These are phyloP conservation scores for Marmota monax DNA, from an alignment of 2,113 vertebrate species.

Conservation along the genomic window DNA sequence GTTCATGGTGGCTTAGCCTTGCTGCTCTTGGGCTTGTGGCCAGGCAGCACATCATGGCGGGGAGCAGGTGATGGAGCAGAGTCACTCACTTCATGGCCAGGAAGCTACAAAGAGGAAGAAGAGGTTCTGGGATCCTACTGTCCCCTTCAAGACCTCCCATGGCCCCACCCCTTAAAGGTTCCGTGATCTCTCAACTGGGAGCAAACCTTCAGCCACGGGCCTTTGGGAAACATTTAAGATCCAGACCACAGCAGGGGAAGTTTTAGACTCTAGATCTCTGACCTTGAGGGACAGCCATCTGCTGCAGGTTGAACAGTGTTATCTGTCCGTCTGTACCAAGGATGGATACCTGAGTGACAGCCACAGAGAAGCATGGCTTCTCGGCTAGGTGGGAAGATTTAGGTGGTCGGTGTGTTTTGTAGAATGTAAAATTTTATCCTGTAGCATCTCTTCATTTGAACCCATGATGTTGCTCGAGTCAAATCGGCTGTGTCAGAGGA, in stretches of 20 bases:
- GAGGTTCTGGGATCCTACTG: not conserved
- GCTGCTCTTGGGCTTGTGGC: not conserved
- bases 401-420: not conserved
- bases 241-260: not conserved
- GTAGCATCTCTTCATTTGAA: not conserved
- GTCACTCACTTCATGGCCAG: not conserved
- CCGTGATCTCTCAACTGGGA: not conserved
- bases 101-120: not conserved
- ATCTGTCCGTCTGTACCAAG: not conserved
- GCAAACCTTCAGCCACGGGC: too few species aligned
- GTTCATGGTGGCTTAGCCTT: not conserved
- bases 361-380: rapidly evolving
- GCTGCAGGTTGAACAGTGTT: rapidly evolving
- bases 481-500: not conserved
- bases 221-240: not conserved
- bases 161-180: too few species aligned
- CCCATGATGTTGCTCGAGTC: not conserved
- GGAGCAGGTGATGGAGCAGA: not conserved
- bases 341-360: rapidly evolving
- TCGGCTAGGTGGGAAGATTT: not conserved
- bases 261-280: not conserved
- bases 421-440: not conserved
- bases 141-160: not conserved
- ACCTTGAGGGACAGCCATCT: too few species aligned
- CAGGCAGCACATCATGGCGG: not conserved